Evolutionary conservation across 2,797 vertebrate genomes (phyloP), one percentile per base, ranked within the genome.

Genomic region (Peromyscus attwateri): DNA sequence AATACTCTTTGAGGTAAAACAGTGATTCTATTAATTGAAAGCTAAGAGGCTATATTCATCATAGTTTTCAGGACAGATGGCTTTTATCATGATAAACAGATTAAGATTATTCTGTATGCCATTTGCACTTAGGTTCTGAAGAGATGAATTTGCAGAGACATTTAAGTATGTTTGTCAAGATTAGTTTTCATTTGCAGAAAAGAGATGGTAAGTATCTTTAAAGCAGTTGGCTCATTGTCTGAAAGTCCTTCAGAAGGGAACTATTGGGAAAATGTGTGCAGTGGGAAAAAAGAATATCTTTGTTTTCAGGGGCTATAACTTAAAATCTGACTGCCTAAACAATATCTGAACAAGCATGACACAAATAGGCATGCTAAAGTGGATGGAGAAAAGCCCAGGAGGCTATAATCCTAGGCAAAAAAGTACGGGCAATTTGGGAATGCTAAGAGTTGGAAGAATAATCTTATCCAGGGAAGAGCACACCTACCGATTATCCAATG

Each of bases 221-320:
- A 92, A 97, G 75, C 89, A 97, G 91, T 92, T 98, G 97, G 94
- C 71, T 98, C 85, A 81, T 95, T 10, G 9, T 57, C 91, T 97
- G 88, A 98, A 97, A 94, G 55, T 9, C 97, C 60, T 93, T 91
- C 93, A 93, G 89, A 97, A 89, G 94, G 60, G 91, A 98, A 71
- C 80, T 97, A 95, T 95, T 97, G 94, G 97, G 88, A 98, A 96
- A 98, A 96, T 34, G 0, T 98, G 91, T 95, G 94, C 95, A 97
- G 92, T 81, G 95, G 91, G 95, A 92, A 75, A 97, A 95, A 98
- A 97, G 88, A 97, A 73, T 98, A 96, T 97, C 97, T 98, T 97
- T n/a, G 95, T 98, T 98, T 98, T 98, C 96, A 97, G 97, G 97
- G 97, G 97, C 97, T 97, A 98, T 97, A 98, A 98, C 92, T 96